These are phyloP conservation scores for Synodontis membranacea DNA, from an alignment of 2,113 vertebrate species.

Conservation along the genomic window DNA sequence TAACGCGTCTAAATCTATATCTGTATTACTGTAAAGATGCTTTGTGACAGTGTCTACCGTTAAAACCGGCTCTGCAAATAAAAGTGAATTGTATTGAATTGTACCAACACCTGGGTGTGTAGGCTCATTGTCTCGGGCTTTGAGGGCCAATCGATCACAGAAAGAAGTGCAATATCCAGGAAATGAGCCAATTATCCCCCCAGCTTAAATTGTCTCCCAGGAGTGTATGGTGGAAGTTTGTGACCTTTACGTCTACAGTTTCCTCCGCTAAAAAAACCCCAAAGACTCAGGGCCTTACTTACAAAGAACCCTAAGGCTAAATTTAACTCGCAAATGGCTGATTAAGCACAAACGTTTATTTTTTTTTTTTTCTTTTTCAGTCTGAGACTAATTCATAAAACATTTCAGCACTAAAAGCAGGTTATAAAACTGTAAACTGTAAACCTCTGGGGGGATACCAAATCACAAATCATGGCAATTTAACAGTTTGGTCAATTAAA, in stretches of 20 bases:
- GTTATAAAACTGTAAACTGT: not conserved
- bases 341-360: not conserved
- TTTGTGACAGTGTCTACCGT: not conserved
- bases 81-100: not conserved
- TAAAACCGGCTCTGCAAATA: not conserved
- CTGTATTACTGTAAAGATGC: not conserved
- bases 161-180: slow-evolving; percentile 44
- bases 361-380: too few species aligned
- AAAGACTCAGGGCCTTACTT: not conserved
- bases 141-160: slow-evolving; percentile 40
- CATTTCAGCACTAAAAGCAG: not conserved
- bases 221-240: not conserved
- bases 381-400: not conserved
- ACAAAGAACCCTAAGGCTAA: not conserved
- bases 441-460: not conserved
- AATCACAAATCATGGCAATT: not conserved
- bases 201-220: slow-evolving; percentile 39
- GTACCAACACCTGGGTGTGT: slow-evolving; percentile 23
- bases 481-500: not conserved
- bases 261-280: slow-evolving; percentile 2
- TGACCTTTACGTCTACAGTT: slow-evolving; percentile 26
- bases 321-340: not conserved
- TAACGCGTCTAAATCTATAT: not conserved
- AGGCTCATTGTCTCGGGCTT: slow-evolving; percentile 11
- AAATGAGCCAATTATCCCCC: slow-evolving; percentile 53